Conservation (phyloP, 2,888 invertebrate genomes). For the Polyommatus icarus region DNA sequence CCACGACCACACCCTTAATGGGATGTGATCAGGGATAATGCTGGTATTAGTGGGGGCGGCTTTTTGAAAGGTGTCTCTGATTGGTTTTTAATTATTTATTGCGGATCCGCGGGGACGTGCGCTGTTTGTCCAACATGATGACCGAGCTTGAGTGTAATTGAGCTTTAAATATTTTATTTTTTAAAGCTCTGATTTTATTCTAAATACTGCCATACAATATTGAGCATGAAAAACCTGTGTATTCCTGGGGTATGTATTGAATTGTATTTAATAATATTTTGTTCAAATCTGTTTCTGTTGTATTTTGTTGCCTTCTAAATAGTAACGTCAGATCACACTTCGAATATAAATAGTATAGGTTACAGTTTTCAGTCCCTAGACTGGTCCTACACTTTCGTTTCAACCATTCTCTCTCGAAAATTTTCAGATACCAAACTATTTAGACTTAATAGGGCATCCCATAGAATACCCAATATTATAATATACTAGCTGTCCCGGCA, state of each 20-base stretch:
- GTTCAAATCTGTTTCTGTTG: background rate
- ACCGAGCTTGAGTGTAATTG: conserved; percentile 10
- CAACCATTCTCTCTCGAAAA: too few species aligned
- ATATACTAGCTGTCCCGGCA: too few species aligned
- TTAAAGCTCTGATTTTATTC: background rate
- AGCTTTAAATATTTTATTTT: conserved; percentile 1
- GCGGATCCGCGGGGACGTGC: conserved; percentile 32
- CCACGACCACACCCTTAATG: conserved; percentile 48
- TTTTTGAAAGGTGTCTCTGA: conserved; percentile 71
- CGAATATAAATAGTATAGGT: too few species aligned
- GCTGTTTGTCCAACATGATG: conserved; percentile 28
- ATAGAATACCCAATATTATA: too few species aligned
- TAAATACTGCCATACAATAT: background rate
- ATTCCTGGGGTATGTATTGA: too few species aligned
- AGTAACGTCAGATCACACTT: background rate
- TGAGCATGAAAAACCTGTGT: background rate
- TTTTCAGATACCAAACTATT: too few species aligned
- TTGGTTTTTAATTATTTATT: conserved; percentile 71
- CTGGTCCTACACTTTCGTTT: too few species aligned
- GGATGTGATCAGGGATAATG: conserved; percentile 64
- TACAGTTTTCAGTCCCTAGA: too few species aligned
- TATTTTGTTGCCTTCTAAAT: too few species aligned
- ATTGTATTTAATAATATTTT: too few species aligned
- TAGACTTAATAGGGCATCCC: too few species aligned
- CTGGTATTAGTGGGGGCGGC: conserved; percentile 65